Conservation (phyloP, 2,113 vertebrate genomes). For the Periophthalmus modestus region DNA sequence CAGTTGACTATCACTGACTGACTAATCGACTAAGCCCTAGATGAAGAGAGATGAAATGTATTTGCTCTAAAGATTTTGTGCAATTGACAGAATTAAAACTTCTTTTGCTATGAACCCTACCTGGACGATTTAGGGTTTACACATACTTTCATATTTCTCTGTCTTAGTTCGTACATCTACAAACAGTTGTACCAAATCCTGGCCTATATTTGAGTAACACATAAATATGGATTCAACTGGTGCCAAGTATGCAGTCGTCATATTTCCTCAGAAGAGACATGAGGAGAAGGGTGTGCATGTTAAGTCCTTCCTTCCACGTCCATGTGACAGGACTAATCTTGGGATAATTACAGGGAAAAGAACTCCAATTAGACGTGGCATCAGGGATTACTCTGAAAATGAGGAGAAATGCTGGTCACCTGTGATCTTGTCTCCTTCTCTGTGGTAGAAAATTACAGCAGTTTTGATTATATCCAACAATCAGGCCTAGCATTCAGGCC, state of each 20-base stretch:
- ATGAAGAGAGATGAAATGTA: no score
- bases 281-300: slow-evolving; percentile 18
- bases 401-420: slow-evolving; percentile 65
- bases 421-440: slow-evolving; percentile 42
- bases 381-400: slow-evolving; percentile 54
- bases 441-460: slow-evolving; percentile 17
- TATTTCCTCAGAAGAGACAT: slow-evolving; percentile 3
- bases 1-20: no score
- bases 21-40: no score
- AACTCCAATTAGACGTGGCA: slow-evolving; percentile 57
- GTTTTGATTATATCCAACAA: background rate
- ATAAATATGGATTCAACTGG: slow-evolving; percentile 11
- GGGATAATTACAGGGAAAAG: slow-evolving; percentile 64
- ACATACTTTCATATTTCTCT: background rate
- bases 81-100: no score
- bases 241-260: slow-evolving; percentile 30
- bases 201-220: background rate
- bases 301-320: slow-evolving; percentile 55
- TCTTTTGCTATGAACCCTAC: no score
- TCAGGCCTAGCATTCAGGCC: background rate
- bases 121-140: no score
- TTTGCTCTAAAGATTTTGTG: no score
- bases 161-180: background rate
- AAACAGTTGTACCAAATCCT: background rate
- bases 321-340: slow-evolving; percentile 71